A percentile compares a stretch with the other conserved stretches of the same genome.
phyloP scores from a whole-genome alignment of 2,888 invertebrate genomes.

The Esperia sulphurella region DNA sequence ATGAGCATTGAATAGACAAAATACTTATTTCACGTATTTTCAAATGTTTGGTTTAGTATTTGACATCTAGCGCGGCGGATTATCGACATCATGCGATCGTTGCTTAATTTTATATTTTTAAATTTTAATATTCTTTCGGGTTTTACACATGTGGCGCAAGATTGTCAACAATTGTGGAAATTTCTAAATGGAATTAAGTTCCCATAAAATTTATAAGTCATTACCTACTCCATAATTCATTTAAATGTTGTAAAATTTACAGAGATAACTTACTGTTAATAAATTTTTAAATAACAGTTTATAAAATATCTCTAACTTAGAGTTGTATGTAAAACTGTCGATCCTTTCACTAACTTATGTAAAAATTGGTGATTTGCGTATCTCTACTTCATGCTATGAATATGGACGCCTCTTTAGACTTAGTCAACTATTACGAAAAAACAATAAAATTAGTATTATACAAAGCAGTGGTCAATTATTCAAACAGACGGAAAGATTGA shows the following conservation, averaged over 20 bases:
- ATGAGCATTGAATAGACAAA: constrained; percentile 63
- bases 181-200: constrained; percentile 77
- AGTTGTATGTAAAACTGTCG: constrained; percentile 54
- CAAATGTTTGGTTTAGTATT: constrained; percentile 62
- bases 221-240: constrained; percentile 46
- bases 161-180: constrained; percentile 36
- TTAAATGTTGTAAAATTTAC: constrained; percentile 55
- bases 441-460: constrained; percentile 73
- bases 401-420: constrained; percentile 75
- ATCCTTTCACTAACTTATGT: constrained; percentile 63
- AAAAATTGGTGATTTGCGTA: constrained; percentile 72
- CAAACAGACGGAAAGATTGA: constrained; percentile 9
- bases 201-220: constrained; percentile 54
- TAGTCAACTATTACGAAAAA: constrained; percentile 70
- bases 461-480: constrained; percentile 61
- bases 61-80: constrained; percentile 29
- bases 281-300: constrained; percentile 50
- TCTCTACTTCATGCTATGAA: constrained; percentile 71
- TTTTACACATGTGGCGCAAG: constrained; percentile 33
- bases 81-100: constrained; percentile 13
- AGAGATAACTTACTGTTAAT: constrained; percentile 48
- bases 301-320: constrained; percentile 56
- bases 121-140: constrained; percentile 21
- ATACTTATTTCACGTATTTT: constrained; percentile 76
- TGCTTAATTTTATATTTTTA: constrained; percentile 31